Evolutionary conservation across 2,797 vertebrate genomes (phyloP), one percentile per base, ranked within the genome.

Genomic region (Rousettus madagascariensis): DNA sequence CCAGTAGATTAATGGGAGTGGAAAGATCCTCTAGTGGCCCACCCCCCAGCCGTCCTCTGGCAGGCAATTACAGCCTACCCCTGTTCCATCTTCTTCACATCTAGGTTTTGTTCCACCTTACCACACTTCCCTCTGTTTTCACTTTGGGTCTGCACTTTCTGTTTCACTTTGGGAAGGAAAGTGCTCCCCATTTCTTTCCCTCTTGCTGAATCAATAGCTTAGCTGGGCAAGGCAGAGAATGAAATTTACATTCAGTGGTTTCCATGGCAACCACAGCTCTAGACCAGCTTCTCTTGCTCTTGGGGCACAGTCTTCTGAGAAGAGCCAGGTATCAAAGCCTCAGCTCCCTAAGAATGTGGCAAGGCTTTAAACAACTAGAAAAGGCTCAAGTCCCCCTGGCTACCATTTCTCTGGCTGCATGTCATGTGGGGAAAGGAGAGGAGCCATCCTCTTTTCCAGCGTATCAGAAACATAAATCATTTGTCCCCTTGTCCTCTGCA

Each of bases 221-320:
- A 92, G 91, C 89, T 93, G 91, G 96, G 83, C 83, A 89, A 96
- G 57, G 86, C 88, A 75, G 82, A 95, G 95, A 84, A 97, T 43
- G 95, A 95, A 96, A 97, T 97, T 97, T 97, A 90, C 97, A 97
- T 97, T 77, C 92, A 95, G 86, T 95, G 86, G 97, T 97, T 96
- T 96, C 97, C 94, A 96, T 95, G 95, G 91, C 79, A 97, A 97
- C 96, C 74, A 26, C 20, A 13, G 79, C 10, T 68, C 95, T 59
- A 86, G 95, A 24, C 92, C 43, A 46, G 51, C 78, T 92, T 95
- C 92, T 92, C 85, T 19, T 24, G 82, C 90, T 97, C 95, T 90
- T 72, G 49, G 92, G 91, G 95, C 86, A 83, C 5, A 1, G n/a
- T 89, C 68, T 92, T 94, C 86, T 53, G 13, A 79, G 83, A 93